Base-by-base conservation (phyloP, 2,797 vertebrate genomes). In the Synanceia verrucosa region DNA sequence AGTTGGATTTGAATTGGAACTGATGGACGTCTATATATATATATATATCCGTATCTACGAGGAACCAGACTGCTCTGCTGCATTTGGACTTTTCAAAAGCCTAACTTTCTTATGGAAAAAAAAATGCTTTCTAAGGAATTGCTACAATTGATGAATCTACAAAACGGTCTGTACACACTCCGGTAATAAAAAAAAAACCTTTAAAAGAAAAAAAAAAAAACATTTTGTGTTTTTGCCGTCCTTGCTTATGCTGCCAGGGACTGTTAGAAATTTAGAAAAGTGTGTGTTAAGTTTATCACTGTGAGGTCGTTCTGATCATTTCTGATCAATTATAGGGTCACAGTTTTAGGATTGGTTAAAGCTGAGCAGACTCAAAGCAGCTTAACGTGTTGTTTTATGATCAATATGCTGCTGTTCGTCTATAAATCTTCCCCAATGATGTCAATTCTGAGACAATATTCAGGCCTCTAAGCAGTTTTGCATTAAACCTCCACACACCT, bases 121-220 rank as follows among this genome's bases (percentile, higher is more conserved):
- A 62, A 52, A 86, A 83, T 77, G 87, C 90, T 91, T 92, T 92
- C 86, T 92, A 92, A 90, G 71, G 70, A 91, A 86, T 87, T 89
- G 80, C 75, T 89, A 87, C 73, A 86, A 84, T 88, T 82, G 79
- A 85, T 82, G 79, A 88, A 79, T 76, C 67, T 83, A 83, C 46
- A 76, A 74, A 52, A 79, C 80, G 48, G 71, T 88, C 88, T 90
- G 84, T 90, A 87, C 71, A 88, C 89, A 88, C 89, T 90, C 84
- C 83, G 47, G 60, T 89, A 93, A 92, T 92, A 91, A 93, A 92
- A 91, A 91, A 93, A 92, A 91, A 69, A 70, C 37, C 69, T 91
- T 85, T 78, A 81, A 86, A n/a, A n/a, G n/a, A n/a, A n/a, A n/a
- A n/a, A n/a, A n/a, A n/a, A n/a, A n/a, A n/a, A 91, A 80, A 72